Evolutionary conservation across 2,113 vertebrate species (phyloP).

Genomic region (Noturus placidus): DNA sequence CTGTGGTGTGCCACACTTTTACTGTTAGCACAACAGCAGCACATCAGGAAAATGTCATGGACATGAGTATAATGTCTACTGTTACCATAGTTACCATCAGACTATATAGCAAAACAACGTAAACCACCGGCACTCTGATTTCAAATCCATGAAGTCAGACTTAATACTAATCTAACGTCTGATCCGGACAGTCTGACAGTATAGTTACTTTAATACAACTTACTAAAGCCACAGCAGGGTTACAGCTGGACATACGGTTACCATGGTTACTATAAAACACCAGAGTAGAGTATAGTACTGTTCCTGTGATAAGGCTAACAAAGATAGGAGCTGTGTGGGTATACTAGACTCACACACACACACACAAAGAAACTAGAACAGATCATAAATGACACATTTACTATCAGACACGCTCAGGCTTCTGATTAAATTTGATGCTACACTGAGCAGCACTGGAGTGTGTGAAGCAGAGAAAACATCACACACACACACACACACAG

Average conservation of each 20-base stretch:
- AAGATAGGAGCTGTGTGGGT: not conserved
- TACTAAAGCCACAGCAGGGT: not conserved
- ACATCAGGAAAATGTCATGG: not conserved
- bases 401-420: constrained; percentile 16
- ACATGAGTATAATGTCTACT: not conserved
- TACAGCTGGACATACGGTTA: not conserved
- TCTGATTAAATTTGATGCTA: constrained; percentile 26
- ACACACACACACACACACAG: not conserved
- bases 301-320: not conserved
- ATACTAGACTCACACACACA: not conserved
- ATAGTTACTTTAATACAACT: not conserved
- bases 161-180: not conserved
- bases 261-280: not conserved
- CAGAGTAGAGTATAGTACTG: not conserved
- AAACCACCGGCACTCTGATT: not conserved
- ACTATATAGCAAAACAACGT: not conserved
- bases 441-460: constrained; percentile 14
- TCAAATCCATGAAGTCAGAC: not conserved
- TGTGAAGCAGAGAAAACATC: constrained; percentile 10
- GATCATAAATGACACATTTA: constrained; percentile 30
- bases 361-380: constrained; percentile 1
- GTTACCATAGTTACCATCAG: not conserved
- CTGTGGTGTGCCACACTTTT: not conserved
- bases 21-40: not conserved
- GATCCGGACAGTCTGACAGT: not conserved